These are phyloP conservation scores for Pissodes strobi DNA, from an alignment of 1,140 invertebrate species.

Conservation along the genomic window DNA sequence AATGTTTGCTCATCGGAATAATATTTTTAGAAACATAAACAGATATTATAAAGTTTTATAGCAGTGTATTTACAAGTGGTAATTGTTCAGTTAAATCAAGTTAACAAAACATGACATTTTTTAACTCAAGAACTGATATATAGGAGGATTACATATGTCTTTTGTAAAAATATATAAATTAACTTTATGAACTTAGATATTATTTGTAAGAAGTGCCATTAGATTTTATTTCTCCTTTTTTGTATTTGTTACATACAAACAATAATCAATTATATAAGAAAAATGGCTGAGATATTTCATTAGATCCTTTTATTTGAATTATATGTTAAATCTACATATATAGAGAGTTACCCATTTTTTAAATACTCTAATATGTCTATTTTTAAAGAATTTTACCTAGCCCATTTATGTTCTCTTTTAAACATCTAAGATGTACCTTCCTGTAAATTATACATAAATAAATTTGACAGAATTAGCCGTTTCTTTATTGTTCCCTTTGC, in stretches of 20 bases:
- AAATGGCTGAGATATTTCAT: background rate
- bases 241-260: constrained; percentile 5
- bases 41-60: too few species aligned
- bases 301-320: background rate
- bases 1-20: too few species aligned
- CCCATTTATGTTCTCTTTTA: constrained; percentile 4
- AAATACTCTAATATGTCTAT: constrained; percentile 3
- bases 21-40: too few species aligned
- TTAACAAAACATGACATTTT: constrained; percentile 26
- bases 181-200: too few species aligned
- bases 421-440: too few species aligned
- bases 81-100: too few species aligned
- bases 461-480: too few species aligned
- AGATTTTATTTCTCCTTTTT: constrained; percentile 24
- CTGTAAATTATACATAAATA: too few species aligned
- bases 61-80: too few species aligned
- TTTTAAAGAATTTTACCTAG: constrained; percentile 22
- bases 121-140: constrained; percentile 23
- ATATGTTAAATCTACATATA: constrained; percentile 3
- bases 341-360: constrained; percentile 26
- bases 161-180: too few species aligned
- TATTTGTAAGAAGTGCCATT: constrained; percentile 25
- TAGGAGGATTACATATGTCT: too few species aligned
- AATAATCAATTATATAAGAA: constrained; percentile 1
- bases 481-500: too few species aligned